A percentile compares a stretch with the other conserved stretches of the same genome.
Conservation (phyloP, 2,113 vertebrate genomes). For the Clinocottus analis region DNA sequence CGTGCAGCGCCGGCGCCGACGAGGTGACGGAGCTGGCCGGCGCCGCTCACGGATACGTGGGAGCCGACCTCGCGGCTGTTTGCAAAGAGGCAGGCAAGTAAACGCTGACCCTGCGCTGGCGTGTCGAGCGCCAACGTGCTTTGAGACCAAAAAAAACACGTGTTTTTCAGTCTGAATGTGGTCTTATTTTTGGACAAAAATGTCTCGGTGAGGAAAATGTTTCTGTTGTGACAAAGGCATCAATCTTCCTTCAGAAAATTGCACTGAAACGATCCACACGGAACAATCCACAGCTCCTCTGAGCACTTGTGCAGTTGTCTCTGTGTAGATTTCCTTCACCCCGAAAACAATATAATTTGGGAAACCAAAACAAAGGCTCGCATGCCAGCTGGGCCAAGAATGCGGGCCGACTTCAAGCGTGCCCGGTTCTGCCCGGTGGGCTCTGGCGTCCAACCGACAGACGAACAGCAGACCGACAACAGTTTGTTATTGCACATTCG, state of each 20-base stretch:
- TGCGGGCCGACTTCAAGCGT: constrained; percentile 43
- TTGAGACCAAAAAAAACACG: background rate
- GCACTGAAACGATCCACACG: too few relatives aligned
- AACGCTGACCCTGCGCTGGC: too few relatives aligned
- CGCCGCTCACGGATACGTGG: constrained; percentile 91
- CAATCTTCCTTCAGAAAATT: background rate
- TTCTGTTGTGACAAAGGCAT: background rate
- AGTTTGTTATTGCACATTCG: constrained; percentile 31
- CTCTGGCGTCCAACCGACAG: constrained; percentile 23
- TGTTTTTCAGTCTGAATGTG: background rate
- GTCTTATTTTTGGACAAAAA: background rate
- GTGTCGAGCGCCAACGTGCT: background rate
- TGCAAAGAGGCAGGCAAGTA: constrained; percentile 95
- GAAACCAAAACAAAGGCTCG: constrained; percentile 46
- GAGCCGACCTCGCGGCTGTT: constrained; percentile 92
- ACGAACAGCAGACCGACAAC: constrained; percentile 13
- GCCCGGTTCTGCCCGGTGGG: constrained; percentile 20
- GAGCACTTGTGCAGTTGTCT: constrained; percentile 12
- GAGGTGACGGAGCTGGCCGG: constrained; percentile 88
- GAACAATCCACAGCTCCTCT: background rate
- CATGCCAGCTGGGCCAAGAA: constrained; percentile 28
- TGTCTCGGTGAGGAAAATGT: background rate
- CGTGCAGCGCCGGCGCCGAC: constrained; percentile 78
- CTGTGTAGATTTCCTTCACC: constrained; percentile 19
- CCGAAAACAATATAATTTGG: constrained; percentile 24